Evolutionary conservation across 2,113 vertebrate genomes (phyloP), one percentile per base, ranked within the genome.

Genomic region (Calypte anna): DNA sequence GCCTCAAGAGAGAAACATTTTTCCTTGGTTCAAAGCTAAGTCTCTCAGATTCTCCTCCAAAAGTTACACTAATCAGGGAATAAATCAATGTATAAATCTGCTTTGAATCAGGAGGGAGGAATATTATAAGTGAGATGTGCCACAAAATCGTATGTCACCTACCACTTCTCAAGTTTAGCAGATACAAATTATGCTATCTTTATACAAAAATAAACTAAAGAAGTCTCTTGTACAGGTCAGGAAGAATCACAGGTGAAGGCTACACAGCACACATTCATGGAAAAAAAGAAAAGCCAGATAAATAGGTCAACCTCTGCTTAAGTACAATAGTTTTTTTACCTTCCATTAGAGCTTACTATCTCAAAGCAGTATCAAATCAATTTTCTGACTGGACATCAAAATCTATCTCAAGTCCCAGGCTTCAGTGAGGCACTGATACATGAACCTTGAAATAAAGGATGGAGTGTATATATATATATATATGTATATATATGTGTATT

Each of bases 261-360:
- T 58, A 51, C 12, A 43, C 4, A 55, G 16, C 7, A 69, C 19
- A 86, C 0, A 1, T 2, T 20, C 5, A 3, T 13, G 3, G 20
- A 51, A 51, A 50, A 50, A 21, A 8, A n/a, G 64, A 74, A 59
- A 59, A 20, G 3, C 3, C 33, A 69, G 19, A 14, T 31, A 62
- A 74, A 12, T 44, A 61, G 19, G 21, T 46, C 40, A 62, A 19
- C 7, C 27, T 82, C 73, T 46, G 17, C 9, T 75, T 46, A 86
- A 36, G 14, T 20, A 38, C 21, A 54, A 1, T n/a, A 40, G n/a
- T 6, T 46, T 48, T 87, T 81, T 73, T 53, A 43, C 23, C 4
- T 80, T 64, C 40, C 7, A 3, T 64, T 79, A 48, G 66, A 54
- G 23, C 7, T 82, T 38, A 74, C 10, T 48, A 31, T 61, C 22